Base-by-base conservation (phyloP, 2,888 invertebrate genomes). In the Rosalia funebris region DNA sequence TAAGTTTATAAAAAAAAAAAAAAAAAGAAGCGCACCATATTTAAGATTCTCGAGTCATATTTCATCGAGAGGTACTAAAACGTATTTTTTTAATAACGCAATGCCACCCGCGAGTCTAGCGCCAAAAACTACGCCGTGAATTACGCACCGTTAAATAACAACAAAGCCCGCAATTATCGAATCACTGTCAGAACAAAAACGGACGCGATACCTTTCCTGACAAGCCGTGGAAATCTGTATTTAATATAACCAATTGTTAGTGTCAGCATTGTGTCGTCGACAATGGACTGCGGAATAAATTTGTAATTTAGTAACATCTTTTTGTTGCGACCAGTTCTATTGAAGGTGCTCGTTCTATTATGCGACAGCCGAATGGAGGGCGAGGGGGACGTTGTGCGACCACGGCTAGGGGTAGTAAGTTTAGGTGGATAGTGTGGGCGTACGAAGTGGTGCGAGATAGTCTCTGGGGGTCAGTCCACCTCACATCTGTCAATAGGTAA, bases 401-500 rank as follows among this genome's bases (percentile, higher is more conserved):
- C 45, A 44, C 17, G 36, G 47, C 34, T 56, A 48, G 39, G 37
- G 55, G 55, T 50, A 55, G 61, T 54, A 55, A 62, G 64, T 54
- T 39, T 61, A 57, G 36, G 39, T 62, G 44, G 55, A 62, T 48
- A 37, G 60, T 60, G 50, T 47, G 46, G 56, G 65, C 59, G 60
- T 68, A 60, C 62, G 72, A 2, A 74, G 71, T 71, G 69, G 70
- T 71, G 69, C 68, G 70, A 67, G 70, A 62, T 66, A 61, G 64
- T 71, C 72, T 71, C 73, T 70, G 60, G 72, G 75, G 76, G 76
- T 73, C 73, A 74, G 59, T 72, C 70, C 72, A 74, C 75, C 74
- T 78, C 75, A 73, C 79, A 79, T 79, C 77, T 79, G 79, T 78
- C 79, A 78, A 78, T 80, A 79, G 75, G 75, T 76, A 75, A 76